These are phyloP conservation scores for Thecophora atra DNA, from an alignment of 2,888 invertebrate genomes.

Conservation along the genomic window DNA sequence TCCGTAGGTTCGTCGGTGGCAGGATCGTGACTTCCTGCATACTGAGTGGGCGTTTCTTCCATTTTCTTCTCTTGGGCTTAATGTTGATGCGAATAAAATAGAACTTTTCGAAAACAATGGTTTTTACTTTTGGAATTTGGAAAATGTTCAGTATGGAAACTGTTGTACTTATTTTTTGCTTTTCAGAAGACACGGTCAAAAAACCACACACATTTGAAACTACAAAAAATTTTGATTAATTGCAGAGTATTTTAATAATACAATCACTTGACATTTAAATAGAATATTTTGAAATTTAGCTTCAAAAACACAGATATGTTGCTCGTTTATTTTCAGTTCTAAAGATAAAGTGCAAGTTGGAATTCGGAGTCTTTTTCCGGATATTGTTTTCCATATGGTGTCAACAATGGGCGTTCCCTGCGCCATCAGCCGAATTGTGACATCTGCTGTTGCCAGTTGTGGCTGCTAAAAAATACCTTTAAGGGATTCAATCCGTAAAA, in stretches of 20 bases:
- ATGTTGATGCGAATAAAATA: slow-evolving; percentile 15
- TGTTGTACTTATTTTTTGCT: slow-evolving; percentile 30
- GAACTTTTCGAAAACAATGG: slow-evolving; percentile 30
- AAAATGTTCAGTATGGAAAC: slow-evolving; percentile 40
- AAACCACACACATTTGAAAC: slow-evolving; percentile 7
- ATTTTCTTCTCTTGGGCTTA: slow-evolving; percentile 7
- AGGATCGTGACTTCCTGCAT: background rate
- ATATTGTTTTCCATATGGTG: no score
- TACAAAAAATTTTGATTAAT: slow-evolving; percentile 18
- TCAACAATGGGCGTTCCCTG: no score
- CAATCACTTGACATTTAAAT: background rate
- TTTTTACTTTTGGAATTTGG: slow-evolving; percentile 37
- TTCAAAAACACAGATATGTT: background rate
- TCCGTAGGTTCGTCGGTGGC: slow-evolving; percentile 8
- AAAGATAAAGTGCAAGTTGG: background rate
- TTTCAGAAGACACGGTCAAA: slow-evolving; percentile 32
- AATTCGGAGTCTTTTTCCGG: no score
- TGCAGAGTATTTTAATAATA: background rate
- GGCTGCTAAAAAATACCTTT: background rate
- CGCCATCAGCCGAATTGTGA: background rate
- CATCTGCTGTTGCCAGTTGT: background rate
- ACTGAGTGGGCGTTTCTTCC: slow-evolving; percentile 20
- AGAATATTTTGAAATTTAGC: background rate
- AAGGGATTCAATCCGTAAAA: background rate
- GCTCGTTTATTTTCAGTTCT: background rate